phyloP scores from a whole-genome alignment of 2,113 vertebrate species.

The Menidia beryllina region DNA sequence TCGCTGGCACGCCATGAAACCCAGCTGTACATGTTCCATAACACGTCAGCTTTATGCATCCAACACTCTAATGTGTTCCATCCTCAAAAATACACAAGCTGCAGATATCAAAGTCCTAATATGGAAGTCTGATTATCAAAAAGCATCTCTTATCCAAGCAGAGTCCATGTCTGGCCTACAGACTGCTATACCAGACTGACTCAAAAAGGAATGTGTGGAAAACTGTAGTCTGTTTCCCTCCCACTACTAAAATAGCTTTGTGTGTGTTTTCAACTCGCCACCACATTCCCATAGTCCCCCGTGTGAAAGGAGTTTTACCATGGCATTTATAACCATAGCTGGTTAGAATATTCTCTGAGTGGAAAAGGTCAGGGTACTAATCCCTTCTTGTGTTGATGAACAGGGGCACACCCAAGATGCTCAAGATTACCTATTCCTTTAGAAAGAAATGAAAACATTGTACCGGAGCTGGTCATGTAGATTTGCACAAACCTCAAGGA shows the following conservation, averaged over 20 bases:
- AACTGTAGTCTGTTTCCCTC: conserved; percentile 67
- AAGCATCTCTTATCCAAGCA: conserved; percentile 16
- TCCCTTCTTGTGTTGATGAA: conserved; percentile 40
- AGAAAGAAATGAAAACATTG: background rate
- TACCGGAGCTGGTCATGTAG: background rate
- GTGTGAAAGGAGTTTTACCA: conserved; percentile 59
- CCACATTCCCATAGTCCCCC: conserved; percentile 66
- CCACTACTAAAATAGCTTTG: conserved; percentile 75
- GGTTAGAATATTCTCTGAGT: conserved; percentile 19
- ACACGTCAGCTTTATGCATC: background rate
- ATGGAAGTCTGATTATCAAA: conserved; percentile 26
- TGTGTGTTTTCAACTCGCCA: conserved; percentile 50
- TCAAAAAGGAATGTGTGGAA: conserved; percentile 76
- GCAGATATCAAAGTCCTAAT: conserved; percentile 16
- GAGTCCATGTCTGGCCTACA: conserved; percentile 46
- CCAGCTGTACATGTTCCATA: background rate
- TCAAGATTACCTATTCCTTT: conserved; percentile 8
- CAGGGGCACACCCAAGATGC: conserved; percentile 22
- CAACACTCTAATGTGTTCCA: background rate
- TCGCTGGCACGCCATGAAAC: background rate
- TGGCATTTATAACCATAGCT: conserved; percentile 46
- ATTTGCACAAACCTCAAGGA: conserved; percentile 88
- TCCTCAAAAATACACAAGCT: conserved; percentile 5
- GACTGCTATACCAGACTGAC: conserved; percentile 49
- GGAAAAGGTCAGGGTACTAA: conserved; percentile 24